phyloP scores from a whole-genome alignment of 23 tunicate species.

The Halocynthia roretzi region DNA sequence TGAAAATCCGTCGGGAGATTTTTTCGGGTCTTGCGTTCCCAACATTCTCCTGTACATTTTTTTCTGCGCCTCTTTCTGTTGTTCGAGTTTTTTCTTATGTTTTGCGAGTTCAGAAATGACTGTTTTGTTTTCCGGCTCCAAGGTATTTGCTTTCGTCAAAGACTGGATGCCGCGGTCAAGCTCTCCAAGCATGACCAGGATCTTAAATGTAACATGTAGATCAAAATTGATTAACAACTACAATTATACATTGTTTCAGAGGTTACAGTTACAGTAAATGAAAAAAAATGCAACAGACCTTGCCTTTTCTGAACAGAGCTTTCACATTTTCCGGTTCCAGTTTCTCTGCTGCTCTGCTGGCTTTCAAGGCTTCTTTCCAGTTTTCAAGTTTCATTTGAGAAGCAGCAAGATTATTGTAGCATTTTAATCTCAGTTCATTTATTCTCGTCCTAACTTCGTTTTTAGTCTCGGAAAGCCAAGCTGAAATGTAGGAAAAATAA shows the following conservation, averaged over 20 bases:
- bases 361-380: conserved; percentile 55
- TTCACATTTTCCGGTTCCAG: conserved; percentile 51
- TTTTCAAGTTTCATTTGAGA: conserved; percentile 44
- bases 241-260: not conserved
- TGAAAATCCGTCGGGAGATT: too few relatives aligned
- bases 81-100: conserved; percentile 20
- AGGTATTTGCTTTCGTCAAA: conserved; percentile 45
- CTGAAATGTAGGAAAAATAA: conserved; percentile 7
- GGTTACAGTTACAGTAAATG: not conserved
- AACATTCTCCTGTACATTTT: conserved; percentile 75
- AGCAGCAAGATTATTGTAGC: conserved; percentile 69
- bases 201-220: conserved; percentile 9
- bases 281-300: conserved; percentile 13
- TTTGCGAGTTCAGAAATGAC: conserved; percentile 34
- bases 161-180: conserved; percentile 19
- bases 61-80: conserved; percentile 51
- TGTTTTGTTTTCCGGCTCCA: conserved; percentile 53
- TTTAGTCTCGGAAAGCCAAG: conserved; percentile 19
- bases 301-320: conserved; percentile 68
- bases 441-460: conserved; percentile 35
- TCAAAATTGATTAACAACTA: not conserved
- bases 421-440: conserved; percentile 28
- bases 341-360: conserved; percentile 48
- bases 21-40: not conserved
- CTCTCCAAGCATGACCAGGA: conserved; percentile 36